These are phyloP conservation scores for Hirtodrosophila alboralis DNA, from an alignment of 2,888 invertebrate genomes.

Conservation along the genomic window DNA sequence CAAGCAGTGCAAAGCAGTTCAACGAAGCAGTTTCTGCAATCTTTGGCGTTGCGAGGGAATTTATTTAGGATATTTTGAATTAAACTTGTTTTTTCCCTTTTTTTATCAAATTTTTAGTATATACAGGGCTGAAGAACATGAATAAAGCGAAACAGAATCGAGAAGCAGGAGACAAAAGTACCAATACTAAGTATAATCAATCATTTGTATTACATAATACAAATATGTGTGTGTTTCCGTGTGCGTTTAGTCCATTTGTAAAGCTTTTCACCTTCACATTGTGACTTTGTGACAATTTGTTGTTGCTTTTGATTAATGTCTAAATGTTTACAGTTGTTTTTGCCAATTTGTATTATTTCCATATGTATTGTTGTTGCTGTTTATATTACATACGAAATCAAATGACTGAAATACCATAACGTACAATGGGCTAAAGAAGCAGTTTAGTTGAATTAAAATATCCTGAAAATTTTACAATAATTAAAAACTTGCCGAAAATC, in stretches of 20 bases:
- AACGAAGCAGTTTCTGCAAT: too few species aligned
- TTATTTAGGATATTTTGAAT: too few species aligned
- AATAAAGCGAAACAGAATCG: background rate
- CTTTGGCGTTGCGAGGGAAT: too few species aligned
- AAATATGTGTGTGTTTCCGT: slow-evolving; percentile 6
- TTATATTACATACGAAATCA: slow-evolving; percentile 54
- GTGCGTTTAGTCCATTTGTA: slow-evolving; percentile 37
- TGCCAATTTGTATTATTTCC: slow-evolving; percentile 24
- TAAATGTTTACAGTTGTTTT: slow-evolving; percentile 42
- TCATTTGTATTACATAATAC: slow-evolving; percentile 44
- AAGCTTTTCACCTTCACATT: slow-evolving; percentile 32
- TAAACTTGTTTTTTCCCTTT: too few species aligned
- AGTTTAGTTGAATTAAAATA: too few species aligned
- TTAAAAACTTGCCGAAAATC: too few species aligned
- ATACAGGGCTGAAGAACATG: too few species aligned
- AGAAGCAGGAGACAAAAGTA: slow-evolving; percentile 5
- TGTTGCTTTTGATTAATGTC: slow-evolving; percentile 59
- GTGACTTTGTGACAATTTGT: slow-evolving; percentile 43
- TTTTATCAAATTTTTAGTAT: too few species aligned
- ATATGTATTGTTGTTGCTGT: slow-evolving; percentile 1
- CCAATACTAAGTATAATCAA: slow-evolving; percentile 49
- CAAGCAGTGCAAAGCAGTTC: too few species aligned
- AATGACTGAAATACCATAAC: too few species aligned
- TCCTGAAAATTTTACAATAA: too few species aligned
- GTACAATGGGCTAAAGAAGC: too few species aligned